Percentiles rank a stretch among this genome's conserved stretches.
Evolutionary conservation across 2,888 invertebrate species (phyloP).

Genomic region (Orthonychiurus folsomi): DNA sequence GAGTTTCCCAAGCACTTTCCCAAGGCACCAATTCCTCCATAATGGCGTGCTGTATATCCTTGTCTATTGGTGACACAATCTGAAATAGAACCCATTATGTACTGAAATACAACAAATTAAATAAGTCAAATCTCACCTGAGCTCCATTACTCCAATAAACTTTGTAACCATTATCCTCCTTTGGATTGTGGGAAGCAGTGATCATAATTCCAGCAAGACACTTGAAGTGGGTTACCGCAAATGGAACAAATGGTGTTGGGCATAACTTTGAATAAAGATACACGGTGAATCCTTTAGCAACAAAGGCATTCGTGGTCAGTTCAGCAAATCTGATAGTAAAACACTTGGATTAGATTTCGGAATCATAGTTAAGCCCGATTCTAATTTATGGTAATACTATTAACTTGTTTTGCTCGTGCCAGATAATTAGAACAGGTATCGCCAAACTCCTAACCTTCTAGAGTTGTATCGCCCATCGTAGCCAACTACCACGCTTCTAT

Average conservation of each 20-base stretch:
- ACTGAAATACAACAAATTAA: background rate
- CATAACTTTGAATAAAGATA: slow-evolving; percentile 69
- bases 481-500: slow-evolving; percentile 61
- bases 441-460: slow-evolving; percentile 53
- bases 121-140: slow-evolving; percentile 49
- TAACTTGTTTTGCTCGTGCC: too few relatives aligned
- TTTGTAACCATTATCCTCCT: slow-evolving; percentile 94
- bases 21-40: slow-evolving; percentile 66
- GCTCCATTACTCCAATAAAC: slow-evolving; percentile 93
- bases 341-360: too few relatives aligned
- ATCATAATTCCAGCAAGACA: slow-evolving; percentile 84
- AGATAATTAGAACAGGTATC: too few relatives aligned
- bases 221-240: slow-evolving; percentile 61
- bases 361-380: background rate
- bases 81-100: slow-evolving; percentile 44
- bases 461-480: slow-evolving; percentile 90
- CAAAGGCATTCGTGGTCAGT: slow-evolving; percentile 73
- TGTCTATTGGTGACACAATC: slow-evolving; percentile 86
- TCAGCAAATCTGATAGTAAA: slow-evolving; percentile 67
- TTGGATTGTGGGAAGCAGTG: slow-evolving; percentile 92
- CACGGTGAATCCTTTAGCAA: slow-evolving; percentile 65
- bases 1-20: slow-evolving; percentile 66
- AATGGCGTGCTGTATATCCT: slow-evolving; percentile 70
- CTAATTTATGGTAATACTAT: too few relatives aligned
- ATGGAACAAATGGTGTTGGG: slow-evolving; percentile 92